Conservation (phyloP, 2,888 invertebrate species). For the Norana najaformis region DNA sequence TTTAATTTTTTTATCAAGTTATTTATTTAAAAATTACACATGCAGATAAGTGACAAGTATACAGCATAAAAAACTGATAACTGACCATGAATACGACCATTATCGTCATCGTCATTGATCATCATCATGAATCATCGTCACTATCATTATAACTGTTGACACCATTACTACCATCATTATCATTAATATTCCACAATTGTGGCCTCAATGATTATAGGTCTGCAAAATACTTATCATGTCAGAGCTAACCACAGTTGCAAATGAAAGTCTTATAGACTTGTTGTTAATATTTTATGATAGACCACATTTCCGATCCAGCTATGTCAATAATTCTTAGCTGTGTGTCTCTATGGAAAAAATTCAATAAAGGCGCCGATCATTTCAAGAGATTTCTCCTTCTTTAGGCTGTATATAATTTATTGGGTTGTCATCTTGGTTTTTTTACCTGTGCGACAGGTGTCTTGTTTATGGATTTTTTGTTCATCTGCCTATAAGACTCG, state of each 20-base stretch:
- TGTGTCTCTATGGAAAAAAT: no score
- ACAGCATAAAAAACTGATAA: not conserved
- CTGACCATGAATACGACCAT: not conserved
- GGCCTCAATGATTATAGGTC: no score
- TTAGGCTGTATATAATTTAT: not conserved
- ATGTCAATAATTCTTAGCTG: no score
- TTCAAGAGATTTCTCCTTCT: not conserved
- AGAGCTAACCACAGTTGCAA: no score
- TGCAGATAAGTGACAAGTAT: not conserved
- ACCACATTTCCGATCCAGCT: no score
- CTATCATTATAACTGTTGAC: not conserved
- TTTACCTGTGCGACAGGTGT: not conserved
- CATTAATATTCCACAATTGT: not conserved
- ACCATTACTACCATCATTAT: not conserved
- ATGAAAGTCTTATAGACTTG: no score
- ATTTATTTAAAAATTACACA: not conserved
- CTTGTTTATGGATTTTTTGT: not conserved
- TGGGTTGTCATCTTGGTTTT: not conserved
- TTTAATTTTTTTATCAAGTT: not conserved
- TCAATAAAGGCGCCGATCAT: not conserved
- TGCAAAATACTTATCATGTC: no score
- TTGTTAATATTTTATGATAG: no score
- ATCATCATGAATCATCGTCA: slow-evolving; percentile 29
- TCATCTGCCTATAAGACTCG: not conserved
- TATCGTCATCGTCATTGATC: not conserved